Conservation (phyloP, 2,797 vertebrate genomes). For the Pseudopleuronectes americanus region DNA sequence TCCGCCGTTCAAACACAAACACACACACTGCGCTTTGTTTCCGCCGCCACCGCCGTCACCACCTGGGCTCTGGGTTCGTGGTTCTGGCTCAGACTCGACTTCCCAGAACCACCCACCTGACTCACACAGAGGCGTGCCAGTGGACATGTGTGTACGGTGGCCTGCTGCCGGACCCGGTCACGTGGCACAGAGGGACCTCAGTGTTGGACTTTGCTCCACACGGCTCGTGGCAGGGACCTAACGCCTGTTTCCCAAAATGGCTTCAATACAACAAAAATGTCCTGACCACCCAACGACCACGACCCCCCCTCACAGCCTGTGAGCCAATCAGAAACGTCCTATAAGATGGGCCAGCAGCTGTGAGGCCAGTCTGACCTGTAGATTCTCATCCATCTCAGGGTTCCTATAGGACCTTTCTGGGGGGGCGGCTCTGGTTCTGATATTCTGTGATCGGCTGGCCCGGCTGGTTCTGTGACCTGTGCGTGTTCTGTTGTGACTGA, state of each 20-base stretch:
- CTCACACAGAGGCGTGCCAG: conserved; percentile 53
- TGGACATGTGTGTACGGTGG: conserved; percentile 64
- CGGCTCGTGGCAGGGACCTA: conserved; percentile 52
- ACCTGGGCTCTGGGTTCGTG: conserved; percentile 74
- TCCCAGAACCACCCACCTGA: conserved; percentile 74
- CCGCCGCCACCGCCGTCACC: conserved; percentile 79
- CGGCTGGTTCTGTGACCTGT: conserved; percentile 42
- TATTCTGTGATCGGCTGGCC: conserved; percentile 33
- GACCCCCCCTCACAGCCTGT: conserved; percentile 44
- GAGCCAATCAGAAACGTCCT: conserved; percentile 70
- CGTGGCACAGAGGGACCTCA: conserved; percentile 55
- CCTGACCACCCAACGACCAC: not conserved
- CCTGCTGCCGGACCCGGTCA: conserved; percentile 50
- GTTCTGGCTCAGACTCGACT: conserved; percentile 69
- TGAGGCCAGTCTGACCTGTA: conserved; percentile 68
- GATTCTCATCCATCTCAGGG: conserved; percentile 71
- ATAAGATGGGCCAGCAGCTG: conserved; percentile 65
- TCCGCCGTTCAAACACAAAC: conserved; percentile 79
- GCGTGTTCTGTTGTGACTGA: conserved; percentile 57
- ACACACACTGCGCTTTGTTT: conserved; percentile 60
- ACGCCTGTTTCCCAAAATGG: too few species aligned
- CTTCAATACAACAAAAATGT: too few species aligned
- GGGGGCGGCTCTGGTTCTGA: conserved; percentile 38
- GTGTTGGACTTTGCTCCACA: conserved; percentile 48
- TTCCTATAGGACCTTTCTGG: conserved; percentile 77